Evolutionary conservation across 2,113 vertebrate genomes (phyloP), one percentile per base, ranked within the genome.

Genomic region (Serinus canaria): DNA sequence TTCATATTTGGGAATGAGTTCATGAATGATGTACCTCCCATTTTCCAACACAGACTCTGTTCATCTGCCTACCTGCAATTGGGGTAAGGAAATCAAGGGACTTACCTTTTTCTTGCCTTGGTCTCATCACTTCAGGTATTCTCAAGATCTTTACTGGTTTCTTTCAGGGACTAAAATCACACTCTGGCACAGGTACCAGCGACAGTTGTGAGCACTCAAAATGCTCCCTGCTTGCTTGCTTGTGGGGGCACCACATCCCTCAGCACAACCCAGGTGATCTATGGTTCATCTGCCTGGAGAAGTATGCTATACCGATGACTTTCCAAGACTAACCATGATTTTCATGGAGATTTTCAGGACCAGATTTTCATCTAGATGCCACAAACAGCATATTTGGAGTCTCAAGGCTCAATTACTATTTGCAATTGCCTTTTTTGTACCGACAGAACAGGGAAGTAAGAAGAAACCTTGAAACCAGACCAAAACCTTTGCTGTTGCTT

Each of bases 191-290:
- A 77, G 30, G 35, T 20, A 79, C 12, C 35, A 83, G 69, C 60
- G 12, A 20, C 11, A 73, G 24, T 13, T 4, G 3, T 0, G 1
- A 58, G 46, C 24, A 44, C 19, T 28, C 53, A 49, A 47, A 80
- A 55, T 1, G 0, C n/a, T 85, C 21, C 15, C 6, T 2, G 1
- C 28, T 35, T 66, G 21, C 23, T 85, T 3, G 4, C 37, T 37
- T 37, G 37, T n/a, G n/a, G 21, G 16, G 18, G 9, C 39, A 59
- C 2, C 25, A 23, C 1, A 0, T 46, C 5, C 30, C 27, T 44
- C 35, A 23, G 66, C 16, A 33, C 22, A 56, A 30, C 5, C 6
- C 31, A 35, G 50, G 58, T 10, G 7, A 44, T 31, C 44, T 15
- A 13, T 3, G 2, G 44, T 30, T 64, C n/a, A 7, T 33, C 63